Conservation (phyloP, 2,797 vertebrate species). For the Sardinella longiceps region DNA sequence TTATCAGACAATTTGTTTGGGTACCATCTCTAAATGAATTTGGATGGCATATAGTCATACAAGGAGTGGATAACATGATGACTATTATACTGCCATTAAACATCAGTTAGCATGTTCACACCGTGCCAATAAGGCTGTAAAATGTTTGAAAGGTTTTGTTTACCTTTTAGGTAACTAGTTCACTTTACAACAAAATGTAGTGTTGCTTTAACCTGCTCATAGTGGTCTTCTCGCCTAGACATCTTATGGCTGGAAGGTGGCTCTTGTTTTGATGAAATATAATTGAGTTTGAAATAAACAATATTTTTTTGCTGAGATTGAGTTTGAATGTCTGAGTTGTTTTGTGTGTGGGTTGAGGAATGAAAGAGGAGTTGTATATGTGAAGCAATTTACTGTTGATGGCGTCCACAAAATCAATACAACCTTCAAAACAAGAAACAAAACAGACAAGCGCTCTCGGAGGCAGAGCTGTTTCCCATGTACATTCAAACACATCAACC, state of each 20-base stretch:
- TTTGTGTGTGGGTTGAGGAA: neutral
- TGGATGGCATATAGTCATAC: too few relatives aligned
- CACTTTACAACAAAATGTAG: too few relatives aligned
- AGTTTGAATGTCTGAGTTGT: neutral
- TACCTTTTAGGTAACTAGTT: too few relatives aligned
- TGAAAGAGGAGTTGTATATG: neutral
- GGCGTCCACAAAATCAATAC: neutral
- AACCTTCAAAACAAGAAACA: conserved; percentile 15
- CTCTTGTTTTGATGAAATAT: neutral
- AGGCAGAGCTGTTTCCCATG: neutral
- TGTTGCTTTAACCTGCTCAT: neutral
- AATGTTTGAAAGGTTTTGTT: too few relatives aligned
- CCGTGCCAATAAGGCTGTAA: too few relatives aligned
- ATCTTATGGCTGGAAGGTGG: neutral
- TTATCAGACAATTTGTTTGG: too few relatives aligned
- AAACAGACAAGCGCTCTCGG: neutral
- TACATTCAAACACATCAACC: neutral
- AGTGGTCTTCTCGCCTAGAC: neutral
- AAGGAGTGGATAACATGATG: too few relatives aligned
- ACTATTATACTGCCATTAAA: too few relatives aligned
- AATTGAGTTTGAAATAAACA: neutral
- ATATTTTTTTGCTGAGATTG: neutral
- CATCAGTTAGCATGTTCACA: too few relatives aligned
- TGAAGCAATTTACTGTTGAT: neutral
- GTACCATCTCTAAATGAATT: too few relatives aligned